Base-by-base conservation (phyloP, 2,113 vertebrate genomes). In the Myrmecophaga tridactyla region DNA sequence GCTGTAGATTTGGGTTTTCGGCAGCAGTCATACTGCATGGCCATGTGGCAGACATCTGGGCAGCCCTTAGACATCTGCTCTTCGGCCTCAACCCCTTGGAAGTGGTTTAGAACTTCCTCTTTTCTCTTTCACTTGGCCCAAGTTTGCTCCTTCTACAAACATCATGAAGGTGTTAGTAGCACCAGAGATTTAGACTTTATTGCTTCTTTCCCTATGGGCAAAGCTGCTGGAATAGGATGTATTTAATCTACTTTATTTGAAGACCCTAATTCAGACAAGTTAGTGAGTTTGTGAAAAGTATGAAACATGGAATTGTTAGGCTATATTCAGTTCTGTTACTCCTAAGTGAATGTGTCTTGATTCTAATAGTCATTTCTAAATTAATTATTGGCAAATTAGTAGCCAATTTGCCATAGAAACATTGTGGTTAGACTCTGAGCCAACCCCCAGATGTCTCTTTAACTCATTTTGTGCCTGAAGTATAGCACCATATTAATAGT, bases 51-150 rank as follows among this genome's bases (percentile, higher is more conserved):
- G 94, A 90, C 69, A 7, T 94, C 69, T 94, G 96, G 95, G 92
- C 94, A 96, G 94, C 83, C 53, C 29, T 1, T 41, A 96, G 93
- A 87, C 97, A 97, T 96, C 96, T 95, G 84, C 82, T 97, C 94
- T 91, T 94, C 72, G 75, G 89, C 97, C 97, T 97, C 97, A 92
- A 58, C n/a, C 80, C 96, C 94, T 96, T 97, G 97, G 93, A 96
- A 97, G 97, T 94, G 97, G 95, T 96, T 93, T 23, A 14, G 76
- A 96, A 96, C 97, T 97, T 97, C 96, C 95, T 97, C 81, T 96
- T 92, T 87, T 90, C 90, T 92, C 29, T 21, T 82, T 87, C 93
- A 73, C 77, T 96, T 95, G 97, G 95, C 70, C 65, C 83, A 62
- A 69, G 48, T 36, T 85, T 76, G 7, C 67, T 95, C 65, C 96